These are phyloP conservation scores for Chromoteleia sp. DNA, from an alignment of 2,888 invertebrate species.

Conservation along the genomic window DNA sequence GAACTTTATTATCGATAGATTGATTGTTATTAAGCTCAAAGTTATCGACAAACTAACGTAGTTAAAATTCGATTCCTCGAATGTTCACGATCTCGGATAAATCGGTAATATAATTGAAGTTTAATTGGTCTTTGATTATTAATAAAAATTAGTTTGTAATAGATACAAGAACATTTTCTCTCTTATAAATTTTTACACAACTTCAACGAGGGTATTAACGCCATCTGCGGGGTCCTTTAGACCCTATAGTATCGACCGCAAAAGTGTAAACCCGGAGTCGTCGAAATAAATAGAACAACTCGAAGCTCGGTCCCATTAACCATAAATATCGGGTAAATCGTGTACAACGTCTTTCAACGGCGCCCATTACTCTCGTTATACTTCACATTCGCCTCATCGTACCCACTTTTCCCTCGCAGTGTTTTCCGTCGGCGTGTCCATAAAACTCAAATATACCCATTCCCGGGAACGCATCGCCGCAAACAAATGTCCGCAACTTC, in stretches of 20 bases:
- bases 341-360: conserved; percentile 64
- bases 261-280: conserved; percentile 31
- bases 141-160: too few relatives aligned
- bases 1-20: too few relatives aligned
- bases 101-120: too few relatives aligned
- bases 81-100: too few relatives aligned
- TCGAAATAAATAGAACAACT: conserved; percentile 61
- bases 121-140: too few relatives aligned
- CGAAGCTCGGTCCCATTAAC: conserved; percentile 45
- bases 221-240: background rate
- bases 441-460: conserved; percentile 68
- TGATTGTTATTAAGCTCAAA: too few relatives aligned
- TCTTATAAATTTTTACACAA: too few relatives aligned
- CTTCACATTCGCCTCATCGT: conserved; percentile 57
- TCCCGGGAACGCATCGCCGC: conserved; percentile 65
- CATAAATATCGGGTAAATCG: conserved; percentile 57
- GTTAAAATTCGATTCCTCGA: too few relatives aligned
- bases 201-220: too few relatives aligned
- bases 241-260: conserved; percentile 8
- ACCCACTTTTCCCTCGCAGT: conserved; percentile 55
- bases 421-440: conserved; percentile 65
- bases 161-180: too few relatives aligned
- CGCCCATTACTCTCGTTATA: conserved; percentile 61
- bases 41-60: too few relatives aligned
- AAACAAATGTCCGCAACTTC: conserved; percentile 68